phyloP scores from a whole-genome alignment of 2,113 vertebrate genomes.

The Apeltes quadracus region DNA sequence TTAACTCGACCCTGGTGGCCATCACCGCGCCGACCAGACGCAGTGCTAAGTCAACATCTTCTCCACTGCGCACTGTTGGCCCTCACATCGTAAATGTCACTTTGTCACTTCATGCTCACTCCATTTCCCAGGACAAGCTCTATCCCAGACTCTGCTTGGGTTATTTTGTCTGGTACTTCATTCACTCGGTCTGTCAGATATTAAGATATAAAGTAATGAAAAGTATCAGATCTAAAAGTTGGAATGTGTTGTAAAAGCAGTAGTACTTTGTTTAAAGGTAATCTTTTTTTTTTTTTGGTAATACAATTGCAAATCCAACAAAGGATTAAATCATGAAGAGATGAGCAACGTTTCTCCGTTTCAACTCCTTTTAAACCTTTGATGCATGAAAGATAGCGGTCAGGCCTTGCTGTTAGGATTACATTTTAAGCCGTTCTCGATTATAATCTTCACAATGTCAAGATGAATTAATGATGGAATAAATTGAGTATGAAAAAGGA shows the following conservation, averaged over 20 bases:
- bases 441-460: slow-evolving; percentile 28
- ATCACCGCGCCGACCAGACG: slow-evolving; percentile 33
- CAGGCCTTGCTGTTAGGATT: slow-evolving; percentile 31
- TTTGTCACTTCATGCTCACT: slow-evolving; percentile 54
- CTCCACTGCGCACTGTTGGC: slow-evolving; percentile 69
- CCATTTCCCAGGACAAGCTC: slow-evolving; percentile 37
- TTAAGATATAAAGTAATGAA: neutral
- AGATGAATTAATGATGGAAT: slow-evolving; percentile 56
- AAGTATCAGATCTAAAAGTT: slow-evolving; percentile 17
- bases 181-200: neutral
- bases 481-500: slow-evolving; percentile 48
- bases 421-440: slow-evolving; percentile 41
- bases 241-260: neutral
- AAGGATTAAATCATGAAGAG: slow-evolving; percentile 14
- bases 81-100: slow-evolving; percentile 80
- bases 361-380: slow-evolving; percentile 11
- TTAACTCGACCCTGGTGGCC: slow-evolving; percentile 58
- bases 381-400: slow-evolving; percentile 23
- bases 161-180: slow-evolving; percentile 39
- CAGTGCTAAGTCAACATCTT: slow-evolving; percentile 62
- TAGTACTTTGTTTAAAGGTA: slow-evolving; percentile 2
- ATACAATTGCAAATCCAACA: neutral
- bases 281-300: neutral
- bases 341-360: neutral
- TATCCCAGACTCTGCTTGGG: slow-evolving; percentile 18